phyloP scores from a whole-genome alignment of 2,888 invertebrate genomes.

The Mystacides longicornis region DNA sequence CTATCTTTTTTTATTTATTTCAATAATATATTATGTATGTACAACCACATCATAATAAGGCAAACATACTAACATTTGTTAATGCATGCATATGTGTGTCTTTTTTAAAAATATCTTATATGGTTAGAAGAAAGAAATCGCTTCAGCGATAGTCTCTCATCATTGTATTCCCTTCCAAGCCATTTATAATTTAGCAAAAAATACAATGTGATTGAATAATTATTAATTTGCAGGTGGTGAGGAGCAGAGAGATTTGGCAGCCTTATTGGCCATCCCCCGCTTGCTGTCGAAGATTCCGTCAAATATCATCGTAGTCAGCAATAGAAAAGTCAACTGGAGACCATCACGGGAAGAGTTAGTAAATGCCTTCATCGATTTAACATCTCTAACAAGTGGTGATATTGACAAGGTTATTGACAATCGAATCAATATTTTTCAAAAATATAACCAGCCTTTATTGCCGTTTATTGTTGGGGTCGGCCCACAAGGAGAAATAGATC shows the following conservation, averaged over 20 bases:
- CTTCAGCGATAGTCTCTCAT: neutral
- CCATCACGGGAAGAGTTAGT: neutral
- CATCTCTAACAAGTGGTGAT: neutral
- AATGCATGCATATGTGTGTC: too few relatives aligned
- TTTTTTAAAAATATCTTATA: neutral
- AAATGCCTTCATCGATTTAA: neutral
- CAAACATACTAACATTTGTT: too few relatives aligned
- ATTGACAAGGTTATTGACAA: neutral
- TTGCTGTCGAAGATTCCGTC: neutral
- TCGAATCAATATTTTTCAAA: too few relatives aligned
- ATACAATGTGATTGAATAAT: neutral
- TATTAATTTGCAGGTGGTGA: neutral
- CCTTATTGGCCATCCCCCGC: neutral
- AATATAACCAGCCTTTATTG: neutral
- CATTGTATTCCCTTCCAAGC: neutral
- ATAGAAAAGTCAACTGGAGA: neutral
- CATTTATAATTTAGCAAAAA: neutral
- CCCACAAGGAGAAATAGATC: neutral
- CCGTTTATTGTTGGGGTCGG: neutral
- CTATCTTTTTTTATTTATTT: neutral
- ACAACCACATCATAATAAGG: too few relatives aligned
- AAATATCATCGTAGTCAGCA: neutral
- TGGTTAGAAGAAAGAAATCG: neutral
- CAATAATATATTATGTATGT: too few relatives aligned
- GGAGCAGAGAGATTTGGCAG: neutral